Base-by-base conservation (phyloP, 2,888 invertebrate genomes). In the Hyppa rectilinea region DNA sequence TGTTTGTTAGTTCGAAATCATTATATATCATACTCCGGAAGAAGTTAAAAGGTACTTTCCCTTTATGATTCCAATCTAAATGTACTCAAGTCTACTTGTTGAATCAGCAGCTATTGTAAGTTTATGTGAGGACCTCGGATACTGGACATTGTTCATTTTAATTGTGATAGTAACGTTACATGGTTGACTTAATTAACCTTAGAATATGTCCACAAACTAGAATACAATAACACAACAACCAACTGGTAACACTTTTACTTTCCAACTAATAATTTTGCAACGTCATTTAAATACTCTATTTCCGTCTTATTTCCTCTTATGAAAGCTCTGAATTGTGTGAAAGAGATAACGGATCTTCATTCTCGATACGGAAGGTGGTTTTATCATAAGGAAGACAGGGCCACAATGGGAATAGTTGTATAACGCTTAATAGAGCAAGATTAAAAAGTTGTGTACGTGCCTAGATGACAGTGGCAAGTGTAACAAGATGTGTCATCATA, bases 291-390 rank as follows among this genome's bases (percentile, higher is more conserved):
- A 70, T 59, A 55, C 69, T 65, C 67, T 75, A 55, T 75, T 69
- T 78, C 65, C 67, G 56, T 88, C 86, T 83, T 84, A 81, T 74
- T 88, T 83, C 70, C 80, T 82, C 85, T 75, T 66, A 83, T 81
- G 80, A 74, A 76, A 78, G 77, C 68, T 74, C 62, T 65, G 29
- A 53, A 64, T 70, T 71, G 87, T 78, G 78, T 75, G 83, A 89
- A 69, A 80, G 86, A 85, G 88, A 87, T 84, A 86, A 80, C 66
- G 52, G 72, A 80, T 80, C 78, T 81, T 70, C 76, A 75, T 72
- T 80, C 79, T 80, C 65, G 67, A 72, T 82, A 70, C 84, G 81
- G 76, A 85, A 85, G 78, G 74, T 62, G 40, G 59, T 70, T 72
- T 80, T 83, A 78, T 80, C 78, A 49, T 59, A 69, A 83, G 76